Conservation (phyloP, 2,888 invertebrate species). For the Callinectes sapidus region DNA sequence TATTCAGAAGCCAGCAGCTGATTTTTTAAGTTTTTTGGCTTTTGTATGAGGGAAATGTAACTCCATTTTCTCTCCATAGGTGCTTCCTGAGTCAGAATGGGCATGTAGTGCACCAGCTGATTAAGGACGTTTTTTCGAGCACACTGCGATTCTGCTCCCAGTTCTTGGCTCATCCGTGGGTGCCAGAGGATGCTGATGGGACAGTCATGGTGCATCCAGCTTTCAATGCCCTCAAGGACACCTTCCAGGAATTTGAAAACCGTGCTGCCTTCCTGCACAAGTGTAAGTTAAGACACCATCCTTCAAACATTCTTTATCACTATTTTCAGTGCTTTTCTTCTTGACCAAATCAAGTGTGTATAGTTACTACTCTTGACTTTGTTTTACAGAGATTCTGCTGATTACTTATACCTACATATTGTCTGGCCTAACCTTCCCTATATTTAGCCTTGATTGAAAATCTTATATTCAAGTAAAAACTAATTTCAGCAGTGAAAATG, state of each 20-base stretch:
- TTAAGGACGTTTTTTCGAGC: conserved; percentile 52
- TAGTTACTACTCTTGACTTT: not conserved
- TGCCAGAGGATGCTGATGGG: not conserved
- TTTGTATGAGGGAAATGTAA: not conserved
- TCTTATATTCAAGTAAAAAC: not conserved
- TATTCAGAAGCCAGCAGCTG: no score
- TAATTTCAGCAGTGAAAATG: no score
- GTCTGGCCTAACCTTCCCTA: not conserved
- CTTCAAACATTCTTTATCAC: not conserved
- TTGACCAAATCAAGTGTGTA: not conserved
- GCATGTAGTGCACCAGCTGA: conserved; percentile 49
- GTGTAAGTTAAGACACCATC: conserved; percentile 41
- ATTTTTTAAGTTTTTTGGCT: not conserved
- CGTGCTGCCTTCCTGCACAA: conserved; percentile 60
- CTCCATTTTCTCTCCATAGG: conserved; percentile 24
- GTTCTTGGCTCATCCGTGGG: conserved; percentile 46
- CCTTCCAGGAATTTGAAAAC: conserved; percentile 55
- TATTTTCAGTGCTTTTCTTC: not conserved
- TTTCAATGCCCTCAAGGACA: conserved; percentile 46
- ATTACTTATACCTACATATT: not conserved
- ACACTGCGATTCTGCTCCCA: conserved; percentile 52
- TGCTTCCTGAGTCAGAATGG: conserved; percentile 59
- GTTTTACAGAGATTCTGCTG: not conserved
- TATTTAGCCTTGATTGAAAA: not conserved
- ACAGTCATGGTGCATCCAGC: conserved; percentile 50